Percentiles rank a stretch among this genome's conserved stretches.
These are phyloP conservation scores for Chelon labrosus DNA, from an alignment of 2,797 vertebrate species.

Conservation along the genomic window DNA sequence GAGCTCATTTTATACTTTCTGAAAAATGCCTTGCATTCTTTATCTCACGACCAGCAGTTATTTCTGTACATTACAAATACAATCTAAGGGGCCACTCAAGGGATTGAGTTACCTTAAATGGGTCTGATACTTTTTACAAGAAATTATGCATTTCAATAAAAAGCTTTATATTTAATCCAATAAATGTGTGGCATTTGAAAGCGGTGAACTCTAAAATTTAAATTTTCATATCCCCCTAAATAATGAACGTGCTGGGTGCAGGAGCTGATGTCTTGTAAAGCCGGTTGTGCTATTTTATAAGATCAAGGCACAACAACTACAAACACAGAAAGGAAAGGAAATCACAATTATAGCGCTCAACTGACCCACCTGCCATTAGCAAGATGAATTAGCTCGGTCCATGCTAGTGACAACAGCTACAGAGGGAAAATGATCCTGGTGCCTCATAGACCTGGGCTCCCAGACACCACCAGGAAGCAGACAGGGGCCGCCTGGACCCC, in stretches of 20 bases:
- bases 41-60: slow-evolving; percentile 21
- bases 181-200: slow-evolving; percentile 1
- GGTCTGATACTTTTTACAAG: too few relatives aligned
- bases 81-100: slow-evolving; percentile 23
- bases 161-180: slow-evolving; percentile 7
- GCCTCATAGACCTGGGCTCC: slow-evolving; percentile 83
- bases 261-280: slow-evolving; percentile 45
- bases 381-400: slow-evolving; percentile 86
- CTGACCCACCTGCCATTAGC: slow-evolving; percentile 87
- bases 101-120: slow-evolving; percentile 14
- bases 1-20: slow-evolving; percentile 58
- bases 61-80: slow-evolving; percentile 3
- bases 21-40: slow-evolving; percentile 28
- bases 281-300: slow-evolving; percentile 58
- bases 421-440: slow-evolving; percentile 88
- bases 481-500: slow-evolving; percentile 77
- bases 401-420: slow-evolving; percentile 84
- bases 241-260: slow-evolving; percentile 26
- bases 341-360: slow-evolving; percentile 79
- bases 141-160: not conserved
- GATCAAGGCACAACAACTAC: slow-evolving; percentile 58
- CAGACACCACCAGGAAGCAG: slow-evolving; percentile 87
- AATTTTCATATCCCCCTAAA: slow-evolving; percentile 29
- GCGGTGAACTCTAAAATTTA: not conserved
- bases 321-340: slow-evolving; percentile 55